These are phyloP conservation scores for Norana najaformis DNA, from an alignment of 2,888 invertebrate species.

Conservation along the genomic window DNA sequence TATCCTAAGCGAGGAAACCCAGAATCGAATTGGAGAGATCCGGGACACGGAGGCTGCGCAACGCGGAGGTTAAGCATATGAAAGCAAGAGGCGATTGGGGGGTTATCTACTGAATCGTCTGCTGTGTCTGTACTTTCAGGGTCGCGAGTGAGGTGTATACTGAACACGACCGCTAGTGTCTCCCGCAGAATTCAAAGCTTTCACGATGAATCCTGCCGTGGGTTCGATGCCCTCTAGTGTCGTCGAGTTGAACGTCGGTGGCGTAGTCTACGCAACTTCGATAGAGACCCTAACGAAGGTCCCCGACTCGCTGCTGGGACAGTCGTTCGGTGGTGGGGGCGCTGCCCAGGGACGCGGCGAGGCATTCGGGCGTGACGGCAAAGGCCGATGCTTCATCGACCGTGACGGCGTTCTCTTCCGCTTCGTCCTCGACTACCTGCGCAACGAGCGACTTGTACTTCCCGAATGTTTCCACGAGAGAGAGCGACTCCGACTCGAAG, in stretches of 20 bases:
- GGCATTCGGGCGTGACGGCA: slow-evolving; percentile 47
- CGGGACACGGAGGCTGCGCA: background rate
- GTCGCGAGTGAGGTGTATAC: background rate
- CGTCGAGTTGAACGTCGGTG: slow-evolving; percentile 93
- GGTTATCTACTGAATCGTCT: background rate
- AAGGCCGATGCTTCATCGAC: slow-evolving; percentile 76
- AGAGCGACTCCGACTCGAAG: slow-evolving; percentile 66
- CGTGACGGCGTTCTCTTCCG: slow-evolving; percentile 95
- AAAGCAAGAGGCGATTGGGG: background rate
- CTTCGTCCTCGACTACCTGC: slow-evolving; percentile 91
- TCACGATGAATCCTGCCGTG: background rate
- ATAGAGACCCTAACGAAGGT: slow-evolving; percentile 80
- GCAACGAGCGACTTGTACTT: slow-evolving; percentile 80
- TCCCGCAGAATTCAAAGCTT: background rate
- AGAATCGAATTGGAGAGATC: background rate
- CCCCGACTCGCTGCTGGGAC: slow-evolving; percentile 76
- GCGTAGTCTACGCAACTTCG: slow-evolving; percentile 89
- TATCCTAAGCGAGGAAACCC: background rate
- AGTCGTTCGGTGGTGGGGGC: slow-evolving; percentile 68
- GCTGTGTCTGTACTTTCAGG: background rate
- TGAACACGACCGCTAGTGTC: background rate
- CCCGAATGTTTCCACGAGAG: slow-evolving; percentile 88
- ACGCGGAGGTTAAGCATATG: background rate
- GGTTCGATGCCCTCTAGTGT: slow-evolving; percentile 59
- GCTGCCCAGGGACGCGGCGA: slow-evolving; percentile 28